phyloP scores from a whole-genome alignment of 2,797 vertebrate genomes.

The Paratrypauchen microcephalus region DNA sequence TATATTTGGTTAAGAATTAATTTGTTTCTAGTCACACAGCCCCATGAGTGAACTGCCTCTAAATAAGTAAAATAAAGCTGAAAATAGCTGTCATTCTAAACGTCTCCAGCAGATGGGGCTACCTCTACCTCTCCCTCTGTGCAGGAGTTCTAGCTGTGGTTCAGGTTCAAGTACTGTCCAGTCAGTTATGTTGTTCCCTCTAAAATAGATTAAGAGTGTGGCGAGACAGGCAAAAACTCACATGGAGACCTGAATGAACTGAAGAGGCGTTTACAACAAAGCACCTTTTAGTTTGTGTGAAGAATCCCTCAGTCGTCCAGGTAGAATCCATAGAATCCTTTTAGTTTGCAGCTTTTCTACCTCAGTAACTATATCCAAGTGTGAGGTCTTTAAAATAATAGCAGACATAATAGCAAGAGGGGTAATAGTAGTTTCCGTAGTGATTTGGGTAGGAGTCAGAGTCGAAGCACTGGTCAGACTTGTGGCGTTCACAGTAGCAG shows the following conservation, averaged over 20 bases:
- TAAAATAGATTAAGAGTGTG: background rate
- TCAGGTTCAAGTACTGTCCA: background rate
- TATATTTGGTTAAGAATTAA: background rate
- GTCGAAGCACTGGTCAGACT: too few species aligned
- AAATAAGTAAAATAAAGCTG: background rate
- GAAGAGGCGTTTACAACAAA: too few species aligned
- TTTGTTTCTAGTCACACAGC: background rate
- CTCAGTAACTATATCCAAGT: too few species aligned
- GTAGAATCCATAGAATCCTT: too few species aligned
- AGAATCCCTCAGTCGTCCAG: too few species aligned
- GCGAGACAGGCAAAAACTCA: background rate
- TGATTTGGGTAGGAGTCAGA: too few species aligned
- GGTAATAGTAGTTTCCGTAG: too few species aligned
- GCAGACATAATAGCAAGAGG: too few species aligned
- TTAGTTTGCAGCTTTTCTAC: too few species aligned
- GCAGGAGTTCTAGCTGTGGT: background rate
- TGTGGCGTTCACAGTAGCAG: too few species aligned
- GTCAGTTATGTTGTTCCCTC: background rate
- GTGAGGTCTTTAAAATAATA: too few species aligned
- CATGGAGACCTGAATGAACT: background rate
- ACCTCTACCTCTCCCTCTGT: constrained; percentile 47
- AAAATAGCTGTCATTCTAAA: background rate
- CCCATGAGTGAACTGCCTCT: background rate
- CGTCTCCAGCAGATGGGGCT: constrained; percentile 69
- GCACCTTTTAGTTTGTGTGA: too few species aligned